Base-by-base conservation (phyloP, 2,888 invertebrate genomes). In the Abrostola tripartita region DNA sequence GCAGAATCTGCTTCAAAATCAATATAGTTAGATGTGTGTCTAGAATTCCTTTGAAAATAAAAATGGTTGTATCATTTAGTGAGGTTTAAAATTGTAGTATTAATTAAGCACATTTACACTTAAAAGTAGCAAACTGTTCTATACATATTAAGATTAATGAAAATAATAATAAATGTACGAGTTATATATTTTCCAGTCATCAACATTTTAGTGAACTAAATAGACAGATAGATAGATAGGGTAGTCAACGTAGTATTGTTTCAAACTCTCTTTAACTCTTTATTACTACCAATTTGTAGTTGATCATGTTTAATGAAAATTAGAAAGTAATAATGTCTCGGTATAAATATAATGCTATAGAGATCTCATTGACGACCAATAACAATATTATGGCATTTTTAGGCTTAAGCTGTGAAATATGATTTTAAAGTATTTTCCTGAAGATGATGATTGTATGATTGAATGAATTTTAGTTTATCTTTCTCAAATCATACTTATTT, bases 281-380 rank as follows among this genome's bases (percentile, higher is more conserved):
- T 83, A 88, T 87, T 88, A 89, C 86, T 88, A 91, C 85, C 83
- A 86, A 88, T 82, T 82, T 83, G 85, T 92, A 91, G 90, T 75
- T 78, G 76, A 87, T 87, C 87, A 84, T 87, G 81, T 88, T 86
- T 86, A 88, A 85, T 85, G 81, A 79, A 90, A 90, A 89, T 88
- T 89, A 86, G 84, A 83, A 88, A 85, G 87, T 86, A 87, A 88
- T 85, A 85, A 86, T 87, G 88, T 91, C 89, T 90, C 89, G 82
- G 88, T 88, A 89, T 90, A 90, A 86, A 89, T 88, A 88, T 89
- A 87, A 90, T 88, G 89, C 90, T 91, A 91, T 92, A 90, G 92
- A 93, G 94, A 94, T 94, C 94, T 94, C 94, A 93, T 92, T 92
- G 90, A 92, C 87, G 93, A 94, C 93, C 94, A 94, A 94, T 93